phyloP scores from a whole-genome alignment of 2,888 invertebrate species.

The Alcis repandata region DNA sequence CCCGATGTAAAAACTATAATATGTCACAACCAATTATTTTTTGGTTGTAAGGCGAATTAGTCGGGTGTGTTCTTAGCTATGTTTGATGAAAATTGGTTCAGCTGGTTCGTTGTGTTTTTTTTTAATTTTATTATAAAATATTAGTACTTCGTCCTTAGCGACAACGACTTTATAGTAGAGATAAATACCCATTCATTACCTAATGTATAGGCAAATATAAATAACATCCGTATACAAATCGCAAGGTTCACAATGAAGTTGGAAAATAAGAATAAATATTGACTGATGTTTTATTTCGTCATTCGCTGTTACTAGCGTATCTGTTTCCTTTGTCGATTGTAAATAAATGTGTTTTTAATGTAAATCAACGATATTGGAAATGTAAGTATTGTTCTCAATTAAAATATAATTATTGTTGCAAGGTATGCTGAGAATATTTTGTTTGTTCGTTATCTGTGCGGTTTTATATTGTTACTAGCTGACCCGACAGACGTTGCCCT shows the following conservation, averaged over 20 bases:
- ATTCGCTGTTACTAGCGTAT: constrained; percentile 11
- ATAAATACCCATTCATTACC: neutral
- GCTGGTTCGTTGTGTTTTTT: too few species aligned
- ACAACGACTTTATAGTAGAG: too few species aligned
- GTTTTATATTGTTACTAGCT: neutral
- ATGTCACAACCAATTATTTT: too few species aligned
- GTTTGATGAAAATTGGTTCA: too few species aligned
- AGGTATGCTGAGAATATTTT: neutral
- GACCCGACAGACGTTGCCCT: too few species aligned
- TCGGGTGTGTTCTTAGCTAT: too few species aligned
- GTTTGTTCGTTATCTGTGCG: neutral
- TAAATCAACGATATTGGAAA: neutral
- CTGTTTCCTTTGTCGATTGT: constrained; percentile 7
- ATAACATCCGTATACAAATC: constrained; percentile 8
- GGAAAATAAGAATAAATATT: constrained; percentile 7
- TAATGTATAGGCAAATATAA: neutral
- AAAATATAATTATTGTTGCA: neutral
- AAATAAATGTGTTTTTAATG: neutral
- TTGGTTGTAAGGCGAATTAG: too few species aligned
- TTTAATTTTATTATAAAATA: too few species aligned
- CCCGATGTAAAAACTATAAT: too few species aligned
- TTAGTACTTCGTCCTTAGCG: too few species aligned
- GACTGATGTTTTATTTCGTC: constrained; percentile 19
- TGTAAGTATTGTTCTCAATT: neutral
- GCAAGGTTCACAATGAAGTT: neutral